Evolutionary conservation across 2,888 invertebrate species (phyloP).

Genomic region (Platycheirus albimanus): DNA sequence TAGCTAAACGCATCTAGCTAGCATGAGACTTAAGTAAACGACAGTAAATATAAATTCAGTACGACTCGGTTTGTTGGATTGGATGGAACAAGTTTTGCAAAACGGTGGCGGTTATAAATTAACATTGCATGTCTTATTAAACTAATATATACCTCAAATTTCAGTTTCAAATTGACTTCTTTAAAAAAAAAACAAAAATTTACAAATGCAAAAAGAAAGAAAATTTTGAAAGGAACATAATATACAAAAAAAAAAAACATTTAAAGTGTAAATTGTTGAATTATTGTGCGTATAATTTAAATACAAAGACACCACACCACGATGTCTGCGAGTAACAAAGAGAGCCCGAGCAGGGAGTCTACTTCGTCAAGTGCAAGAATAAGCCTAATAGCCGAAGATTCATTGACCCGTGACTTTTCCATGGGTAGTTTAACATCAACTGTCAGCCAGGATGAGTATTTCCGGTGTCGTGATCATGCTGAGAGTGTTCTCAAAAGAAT

Average conservation of each 20-base stretch:
- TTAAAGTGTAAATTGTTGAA: conserved; percentile 24
- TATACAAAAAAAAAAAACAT: conserved; percentile 5
- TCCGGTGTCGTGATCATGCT: conserved; percentile 90
- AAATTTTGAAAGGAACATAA: conserved; percentile 41
- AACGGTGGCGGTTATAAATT: conserved; percentile 6
- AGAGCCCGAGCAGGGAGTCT: conserved; percentile 82
- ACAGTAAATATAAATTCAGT: conserved; percentile 64
- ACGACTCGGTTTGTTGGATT: conserved; percentile 69
- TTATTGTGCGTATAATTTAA: conserved; percentile 37
- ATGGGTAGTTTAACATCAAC: conserved; percentile 87
- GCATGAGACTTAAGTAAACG: conserved; percentile 47
- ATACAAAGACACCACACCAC: conserved; percentile 13
- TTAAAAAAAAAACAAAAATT: conserved; percentile 25
- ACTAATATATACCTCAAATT: background rate
- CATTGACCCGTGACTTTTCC: conserved; percentile 87
- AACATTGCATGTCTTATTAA: background rate
- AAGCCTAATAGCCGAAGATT: conserved; percentile 80
- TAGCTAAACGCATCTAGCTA: conserved; percentile 59
- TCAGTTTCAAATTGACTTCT: conserved; percentile 63
- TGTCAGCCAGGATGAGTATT: conserved; percentile 90
- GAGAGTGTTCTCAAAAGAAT: conserved; percentile 91
- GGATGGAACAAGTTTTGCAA: conserved; percentile 54
- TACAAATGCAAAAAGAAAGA: conserved; percentile 42
- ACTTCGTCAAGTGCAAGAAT: conserved; percentile 81
- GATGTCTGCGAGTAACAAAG: conserved; percentile 79